Conservation (phyloP, 2,113 vertebrate species). For the Naja naja region DNA sequence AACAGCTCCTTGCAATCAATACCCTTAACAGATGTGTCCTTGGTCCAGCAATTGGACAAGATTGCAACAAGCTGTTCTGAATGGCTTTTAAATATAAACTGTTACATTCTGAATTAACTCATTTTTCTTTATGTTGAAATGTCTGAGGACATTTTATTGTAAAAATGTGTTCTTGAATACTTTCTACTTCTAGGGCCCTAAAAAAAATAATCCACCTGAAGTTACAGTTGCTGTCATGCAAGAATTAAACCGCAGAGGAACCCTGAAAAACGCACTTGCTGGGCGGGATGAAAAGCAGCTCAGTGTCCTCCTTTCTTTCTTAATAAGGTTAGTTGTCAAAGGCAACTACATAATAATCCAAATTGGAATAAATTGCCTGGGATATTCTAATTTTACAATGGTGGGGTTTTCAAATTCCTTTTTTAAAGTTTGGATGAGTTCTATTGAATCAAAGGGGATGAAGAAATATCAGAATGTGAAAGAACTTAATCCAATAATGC, state of each 20-base stretch:
- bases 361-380: not conserved
- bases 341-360: not conserved
- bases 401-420: not conserved
- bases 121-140: not conserved
- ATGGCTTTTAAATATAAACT: not conserved
- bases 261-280: constrained; percentile 90
- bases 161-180: constrained; percentile 20
- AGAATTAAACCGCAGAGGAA: constrained; percentile 91
- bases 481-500: not conserved
- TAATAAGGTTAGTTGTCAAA: constrained; percentile 68
- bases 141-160: not conserved
- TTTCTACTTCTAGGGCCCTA: constrained; percentile 63
- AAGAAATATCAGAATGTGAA: not conserved
- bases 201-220: constrained; percentile 79
- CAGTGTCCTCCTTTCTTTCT: constrained; percentile 81
- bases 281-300: constrained; percentile 88
- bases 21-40: not conserved
- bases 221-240: constrained; percentile 89
- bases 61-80: not conserved
- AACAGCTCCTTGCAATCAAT: not conserved
- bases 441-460: not conserved
- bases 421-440: not conserved
- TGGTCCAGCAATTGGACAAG: not conserved
- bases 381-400: not conserved
- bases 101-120: not conserved